Base-by-base conservation (phyloP, 2,888 invertebrate genomes). In the Drosophila niveifrons region DNA sequence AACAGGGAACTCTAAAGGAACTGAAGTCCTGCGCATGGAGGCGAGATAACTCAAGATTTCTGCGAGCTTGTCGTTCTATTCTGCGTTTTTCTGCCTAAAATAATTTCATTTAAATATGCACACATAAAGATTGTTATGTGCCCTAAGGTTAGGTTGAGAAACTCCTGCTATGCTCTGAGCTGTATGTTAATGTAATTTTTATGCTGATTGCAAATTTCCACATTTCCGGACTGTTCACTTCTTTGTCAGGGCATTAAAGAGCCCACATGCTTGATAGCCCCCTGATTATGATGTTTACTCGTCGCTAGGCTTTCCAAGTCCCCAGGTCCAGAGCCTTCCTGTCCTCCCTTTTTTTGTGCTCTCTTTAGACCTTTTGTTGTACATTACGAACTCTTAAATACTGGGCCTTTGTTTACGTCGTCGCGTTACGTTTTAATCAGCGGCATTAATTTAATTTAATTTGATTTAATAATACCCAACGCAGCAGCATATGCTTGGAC, bases 381-480 rank as follows among this genome's bases (percentile, higher is more conserved):
- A 36, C 23, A 23, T 58, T 50, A 18, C 23, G 34, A 46, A 18
- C 36, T 11, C 44, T 51, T 67, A 56, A 66, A 52, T 52, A 64
- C 44, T 62, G 52, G 58, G 41, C 80, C 73, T 82, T 83, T 88
- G 88, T 84, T 72, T 80, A 59, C 55, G 57, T 53, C 51, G 44
- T 52, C 66, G 72, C 72, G 63, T 65, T 66, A 52, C 62, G 73
- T 74, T 88, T 88, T 81, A 84, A 84, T 88, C 82, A 87, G 80
- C 66, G 69, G 89, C 80, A 78, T 87, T 88, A 81, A 85, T 84
- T 87, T 85, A 85, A 88, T 88, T 85, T 86, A 87, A 86, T 86
- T 88, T 86, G 80, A 84, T 87, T 82, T 88, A 87, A 84, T 88
- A 82, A 67, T 73, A 58, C 75, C 39, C 56, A 46, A 7, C n/a